These are phyloP conservation scores for Stegastes partitus DNA, from an alignment of 2,113 vertebrate species.

Conservation along the genomic window DNA sequence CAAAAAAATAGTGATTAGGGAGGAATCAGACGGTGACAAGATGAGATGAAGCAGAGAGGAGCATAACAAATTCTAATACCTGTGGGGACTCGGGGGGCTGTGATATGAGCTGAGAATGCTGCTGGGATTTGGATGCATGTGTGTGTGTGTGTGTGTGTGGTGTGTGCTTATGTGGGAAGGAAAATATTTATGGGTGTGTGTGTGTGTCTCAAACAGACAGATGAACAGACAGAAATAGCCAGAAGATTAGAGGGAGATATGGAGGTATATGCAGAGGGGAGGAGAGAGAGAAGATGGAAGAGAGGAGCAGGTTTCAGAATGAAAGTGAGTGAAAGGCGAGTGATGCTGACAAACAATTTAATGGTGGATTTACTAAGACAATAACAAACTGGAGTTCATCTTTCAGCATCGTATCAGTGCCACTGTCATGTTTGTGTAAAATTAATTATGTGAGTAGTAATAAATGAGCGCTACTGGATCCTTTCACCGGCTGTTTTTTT, in stretches of 20 bases:
- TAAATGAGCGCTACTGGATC: constrained; percentile 56
- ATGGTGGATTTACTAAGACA: constrained; percentile 62
- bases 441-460: constrained; percentile 68
- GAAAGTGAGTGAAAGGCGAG: constrained; percentile 49
- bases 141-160: neutral
- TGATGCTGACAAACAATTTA: constrained; percentile 62
- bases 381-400: constrained; percentile 65
- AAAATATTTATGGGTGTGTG: constrained; percentile 56
- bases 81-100: constrained; percentile 33
- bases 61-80: constrained; percentile 52
- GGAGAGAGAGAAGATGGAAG: constrained; percentile 31
- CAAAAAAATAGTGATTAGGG: constrained; percentile 32
- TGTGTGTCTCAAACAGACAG: constrained; percentile 53
- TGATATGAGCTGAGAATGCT: constrained; percentile 59
- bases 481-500: constrained; percentile 37
- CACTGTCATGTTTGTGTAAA: constrained; percentile 62
- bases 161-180: constrained; percentile 42
- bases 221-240: constrained; percentile 73
- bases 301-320: constrained; percentile 37
- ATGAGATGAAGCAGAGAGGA: constrained; percentile 46
- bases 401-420: constrained; percentile 63
- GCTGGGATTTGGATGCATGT: constrained; percentile 41
- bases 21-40: constrained; percentile 41
- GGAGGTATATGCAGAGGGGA: constrained; percentile 26
- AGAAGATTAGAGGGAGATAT: constrained; percentile 56